phyloP scores from a whole-genome alignment of 2,888 invertebrate species.

The Drosophila lacicola region DNA sequence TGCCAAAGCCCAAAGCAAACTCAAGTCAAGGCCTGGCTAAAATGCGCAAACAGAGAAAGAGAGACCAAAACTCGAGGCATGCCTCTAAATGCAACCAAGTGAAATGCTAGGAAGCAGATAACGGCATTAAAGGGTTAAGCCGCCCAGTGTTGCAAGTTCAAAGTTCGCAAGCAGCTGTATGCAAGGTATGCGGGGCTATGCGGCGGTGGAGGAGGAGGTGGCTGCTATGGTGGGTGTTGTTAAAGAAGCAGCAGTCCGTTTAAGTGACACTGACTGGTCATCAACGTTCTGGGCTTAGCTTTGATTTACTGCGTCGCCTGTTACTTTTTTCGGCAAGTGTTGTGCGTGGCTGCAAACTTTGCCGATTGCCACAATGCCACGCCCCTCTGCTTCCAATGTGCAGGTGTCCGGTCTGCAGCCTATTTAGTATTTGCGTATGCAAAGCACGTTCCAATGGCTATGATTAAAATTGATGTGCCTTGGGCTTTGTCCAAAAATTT shows the following conservation, averaged over 20 bases:
- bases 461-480: slow-evolving; percentile 76
- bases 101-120: slow-evolving; percentile 77
- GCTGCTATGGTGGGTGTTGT: not conserved
- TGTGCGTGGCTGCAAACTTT: slow-evolving; percentile 58
- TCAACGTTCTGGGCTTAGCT: slow-evolving; percentile 73
- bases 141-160: slow-evolving; percentile 59
- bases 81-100: slow-evolving; percentile 66
- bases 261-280: slow-evolving; percentile 72
- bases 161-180: slow-evolving; percentile 39
- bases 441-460: slow-evolving; percentile 67
- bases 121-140: slow-evolving; percentile 78
- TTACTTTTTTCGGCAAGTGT: slow-evolving; percentile 55
- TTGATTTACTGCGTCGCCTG: slow-evolving; percentile 70
- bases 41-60: slow-evolving; percentile 48
- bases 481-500: slow-evolving; percentile 73
- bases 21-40: slow-evolving; percentile 32
- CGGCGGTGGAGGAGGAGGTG: not conserved
- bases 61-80: slow-evolving; percentile 40
- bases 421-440: slow-evolving; percentile 54
- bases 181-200: not conserved
- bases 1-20: slow-evolving; percentile 39
- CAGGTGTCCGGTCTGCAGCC: slow-evolving; percentile 12
- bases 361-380: slow-evolving; percentile 25
- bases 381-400: not conserved
- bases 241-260: slow-evolving; percentile 39